Percentiles rank a stretch among this genome's conserved stretches.
Evolutionary conservation across 1,140 invertebrate species (phyloP).

Genomic region (Agrilus planipennis): DNA sequence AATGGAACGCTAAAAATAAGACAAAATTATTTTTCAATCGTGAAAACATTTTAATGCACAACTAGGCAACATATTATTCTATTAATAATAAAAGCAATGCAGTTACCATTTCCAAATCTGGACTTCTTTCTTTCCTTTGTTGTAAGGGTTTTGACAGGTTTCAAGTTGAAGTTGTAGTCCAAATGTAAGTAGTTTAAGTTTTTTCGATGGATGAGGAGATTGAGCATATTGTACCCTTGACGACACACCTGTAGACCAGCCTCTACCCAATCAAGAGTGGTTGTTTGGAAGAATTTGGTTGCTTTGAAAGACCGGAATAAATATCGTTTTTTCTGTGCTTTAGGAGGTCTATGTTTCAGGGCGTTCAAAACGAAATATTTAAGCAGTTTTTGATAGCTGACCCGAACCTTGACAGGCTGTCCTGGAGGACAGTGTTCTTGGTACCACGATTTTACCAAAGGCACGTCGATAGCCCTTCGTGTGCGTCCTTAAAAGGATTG

Average conservation of each 20-base stretch:
- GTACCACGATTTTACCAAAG: conserved; percentile 95
- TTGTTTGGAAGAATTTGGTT: conserved; percentile 99
- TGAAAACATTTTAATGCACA: too few species aligned
- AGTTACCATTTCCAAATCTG: conserved; percentile 90
- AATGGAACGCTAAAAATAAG: conserved; percentile 77
- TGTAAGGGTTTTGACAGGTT: conserved; percentile 98
- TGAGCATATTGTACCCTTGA: conserved; percentile 99
- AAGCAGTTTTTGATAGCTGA: conserved; percentile 96
- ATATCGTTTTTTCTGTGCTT: conserved; percentile 97
- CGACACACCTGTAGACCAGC: conserved; percentile 95
- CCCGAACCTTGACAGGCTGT: conserved; percentile 97
- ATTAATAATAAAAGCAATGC: too few species aligned
- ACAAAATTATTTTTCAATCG: too few species aligned
- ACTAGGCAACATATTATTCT: too few species aligned
- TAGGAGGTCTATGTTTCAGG: conserved; percentile 91
- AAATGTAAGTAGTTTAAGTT: conserved; percentile 99
- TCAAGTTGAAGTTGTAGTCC: conserved; percentile 99
- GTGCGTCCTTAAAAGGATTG: conserved; percentile 45
- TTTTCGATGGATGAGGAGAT: conserved; percentile 96
- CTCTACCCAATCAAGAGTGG: conserved; percentile 98
- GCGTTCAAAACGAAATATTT: conserved; percentile 99
- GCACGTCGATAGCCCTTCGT: conserved; percentile 89
- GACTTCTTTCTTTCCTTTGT: conserved; percentile 99
- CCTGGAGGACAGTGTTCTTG: conserved; percentile 96
- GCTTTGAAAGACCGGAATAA: conserved; percentile 98